Evolutionary conservation across 2,113 vertebrate species (phyloP).

Genomic region (Andinoacara biseriatus): DNA sequence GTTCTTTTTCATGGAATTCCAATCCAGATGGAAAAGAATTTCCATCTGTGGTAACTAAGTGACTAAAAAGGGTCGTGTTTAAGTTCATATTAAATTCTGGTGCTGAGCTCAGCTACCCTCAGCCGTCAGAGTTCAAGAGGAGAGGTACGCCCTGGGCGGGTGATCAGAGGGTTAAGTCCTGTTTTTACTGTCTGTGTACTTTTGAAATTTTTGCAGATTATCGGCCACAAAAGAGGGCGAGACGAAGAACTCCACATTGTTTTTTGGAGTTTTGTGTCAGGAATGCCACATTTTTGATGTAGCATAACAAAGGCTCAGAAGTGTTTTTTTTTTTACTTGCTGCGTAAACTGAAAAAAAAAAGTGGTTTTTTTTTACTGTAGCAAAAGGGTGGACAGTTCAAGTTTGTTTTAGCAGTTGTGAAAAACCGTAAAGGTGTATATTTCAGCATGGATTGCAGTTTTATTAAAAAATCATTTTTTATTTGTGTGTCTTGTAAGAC

Average conservation of each 20-base stretch:
- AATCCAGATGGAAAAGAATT: neutral
- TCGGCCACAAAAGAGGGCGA: neutral
- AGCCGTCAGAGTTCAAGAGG: rapidly evolving
- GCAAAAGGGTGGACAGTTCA: neutral
- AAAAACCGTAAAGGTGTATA: neutral
- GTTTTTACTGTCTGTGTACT: neutral
- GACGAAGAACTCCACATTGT: neutral
- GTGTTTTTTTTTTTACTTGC: neutral
- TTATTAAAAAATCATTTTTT: neutral
- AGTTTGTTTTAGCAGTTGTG: neutral
- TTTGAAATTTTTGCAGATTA: neutral
- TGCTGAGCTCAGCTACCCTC: neutral
- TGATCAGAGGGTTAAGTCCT: neutral
- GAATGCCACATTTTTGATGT: neutral
- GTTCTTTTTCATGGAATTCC: neutral
- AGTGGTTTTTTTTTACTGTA: neutral
- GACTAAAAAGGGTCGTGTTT: neutral
- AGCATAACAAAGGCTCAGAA: neutral
- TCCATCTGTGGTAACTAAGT: neutral
- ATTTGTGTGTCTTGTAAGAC: neutral
- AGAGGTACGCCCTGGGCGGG: neutral
- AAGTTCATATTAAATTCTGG: neutral
- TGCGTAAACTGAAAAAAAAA: neutral
- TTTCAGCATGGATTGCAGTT: neutral
- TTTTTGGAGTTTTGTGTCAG: neutral